Conservation (phyloP, 1,140 invertebrate genomes). For the Cotesia glomerata region DNA sequence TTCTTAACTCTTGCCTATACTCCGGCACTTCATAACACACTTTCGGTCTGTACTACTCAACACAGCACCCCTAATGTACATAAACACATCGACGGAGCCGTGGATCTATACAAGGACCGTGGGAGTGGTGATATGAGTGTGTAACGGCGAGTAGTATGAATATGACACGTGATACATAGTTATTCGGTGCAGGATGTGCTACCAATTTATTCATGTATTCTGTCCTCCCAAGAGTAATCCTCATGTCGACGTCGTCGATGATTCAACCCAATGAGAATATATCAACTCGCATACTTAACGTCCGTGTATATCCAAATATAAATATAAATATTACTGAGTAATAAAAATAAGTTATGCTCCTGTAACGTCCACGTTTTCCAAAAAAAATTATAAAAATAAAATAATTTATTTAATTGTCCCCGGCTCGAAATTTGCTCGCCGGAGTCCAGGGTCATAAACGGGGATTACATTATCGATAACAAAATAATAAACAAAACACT, state of each 20-base stretch:
- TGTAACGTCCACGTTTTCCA: no score
- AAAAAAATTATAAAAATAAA: no score
- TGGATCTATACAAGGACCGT: background rate
- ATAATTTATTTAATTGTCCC: no score
- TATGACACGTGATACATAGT: constrained; percentile 45
- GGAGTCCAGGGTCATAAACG: no score
- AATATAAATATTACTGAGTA: no score
- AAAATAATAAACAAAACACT: no score
- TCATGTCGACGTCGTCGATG: constrained; percentile 42
- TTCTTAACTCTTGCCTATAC: background rate
- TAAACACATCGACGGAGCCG: background rate
- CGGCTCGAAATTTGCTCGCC: no score
- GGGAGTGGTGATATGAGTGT: constrained; percentile 8
- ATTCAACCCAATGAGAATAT: constrained; percentile 30
- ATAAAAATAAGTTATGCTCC: no score
- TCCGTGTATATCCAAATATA: background rate
- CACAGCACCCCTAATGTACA: background rate
- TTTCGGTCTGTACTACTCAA: no score
- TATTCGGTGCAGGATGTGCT: constrained; percentile 37
- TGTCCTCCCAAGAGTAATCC: constrained; percentile 44
- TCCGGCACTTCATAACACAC: no score
- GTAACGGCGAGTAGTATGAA: constrained; percentile 16
- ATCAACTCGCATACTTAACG: constrained; percentile 11
- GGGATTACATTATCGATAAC: no score
- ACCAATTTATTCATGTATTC: constrained; percentile 49